Base-by-base conservation (phyloP, 1,140 invertebrate genomes). In the Laupala kohalensis region DNA sequence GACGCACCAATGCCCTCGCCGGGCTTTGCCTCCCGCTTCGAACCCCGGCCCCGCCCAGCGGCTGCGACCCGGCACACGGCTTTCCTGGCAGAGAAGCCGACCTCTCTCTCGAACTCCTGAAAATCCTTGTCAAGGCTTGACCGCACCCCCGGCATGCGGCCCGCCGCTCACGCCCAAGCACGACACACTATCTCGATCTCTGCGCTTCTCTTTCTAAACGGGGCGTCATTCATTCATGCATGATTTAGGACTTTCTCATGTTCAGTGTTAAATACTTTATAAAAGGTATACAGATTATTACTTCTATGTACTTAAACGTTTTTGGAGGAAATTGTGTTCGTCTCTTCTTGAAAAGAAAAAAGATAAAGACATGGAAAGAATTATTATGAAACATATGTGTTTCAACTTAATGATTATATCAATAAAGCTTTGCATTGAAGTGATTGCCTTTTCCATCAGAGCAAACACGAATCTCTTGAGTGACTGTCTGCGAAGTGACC, bases 251-350 rank as follows among this genome's bases (percentile, higher is more conserved):
- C 25, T 70, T 64, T 70, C 25, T 29, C 19, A 25, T 70, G 69
- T 70, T 70, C 69, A 70, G 27, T 70, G 69, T 70, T 30, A 4
- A 25, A n/a, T 27, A 53, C 28, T 24, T 53, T 69, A 53, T 63
- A 67, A 71, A 67, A 67, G 29, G 4, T 67, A 71, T n/a, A 53
- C 37, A 53, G 37, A 53, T 19, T 64, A 71, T 71, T 27, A 66
- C 25, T 71, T 71, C 64, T 64, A 71, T 67, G 71, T 71, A 71
- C 30, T 67, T 67, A 71, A 30, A 63, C 27, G 67, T 71, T 71
- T 71, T 67, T 30, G 27, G 29, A 6, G 63, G 25, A 67, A 62
- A 67, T 67, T 71, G 71, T 71, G 71, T 71, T 71, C 66, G 71
- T 71, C 71, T 67, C 4, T 28, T 66, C 25, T 25, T 26, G 37